phyloP scores from a whole-genome alignment of 1,140 invertebrate genomes.

The Scylla paramamosain region DNA sequence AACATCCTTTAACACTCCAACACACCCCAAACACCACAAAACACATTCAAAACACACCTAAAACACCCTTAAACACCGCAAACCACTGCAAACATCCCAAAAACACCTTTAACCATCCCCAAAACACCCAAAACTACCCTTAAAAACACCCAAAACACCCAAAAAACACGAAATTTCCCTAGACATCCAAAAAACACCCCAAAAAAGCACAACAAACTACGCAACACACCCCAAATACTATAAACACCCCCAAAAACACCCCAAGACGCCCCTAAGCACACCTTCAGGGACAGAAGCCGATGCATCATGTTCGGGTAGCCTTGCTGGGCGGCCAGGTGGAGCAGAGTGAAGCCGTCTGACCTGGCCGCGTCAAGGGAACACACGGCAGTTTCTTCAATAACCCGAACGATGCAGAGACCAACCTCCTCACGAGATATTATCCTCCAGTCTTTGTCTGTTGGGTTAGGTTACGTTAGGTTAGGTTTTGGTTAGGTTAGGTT shows the following conservation, averaged over 20 bases:
- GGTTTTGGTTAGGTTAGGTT: background rate
- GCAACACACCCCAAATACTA: no score
- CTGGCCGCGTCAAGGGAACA: conserved; percentile 66
- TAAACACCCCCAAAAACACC: no score
- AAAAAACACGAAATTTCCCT: no score
- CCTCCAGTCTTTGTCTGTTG: conserved; percentile 75
- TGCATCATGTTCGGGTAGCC: conserved; percentile 77
- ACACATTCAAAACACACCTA: background rate
- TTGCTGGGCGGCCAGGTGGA: conserved; percentile 75
- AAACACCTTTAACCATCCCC: no score
- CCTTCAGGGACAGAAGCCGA: conserved; percentile 72
- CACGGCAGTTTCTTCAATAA: conserved; percentile 72
- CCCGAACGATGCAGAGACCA: conserved; percentile 69
- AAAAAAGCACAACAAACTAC: background rate
- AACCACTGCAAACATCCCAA: no score
- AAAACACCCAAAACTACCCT: no score
- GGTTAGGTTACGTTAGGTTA: no score
- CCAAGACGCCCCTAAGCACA: background rate
- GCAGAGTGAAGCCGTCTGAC: conserved; percentile 73
- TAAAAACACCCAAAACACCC: background rate
- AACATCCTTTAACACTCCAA: background rate
- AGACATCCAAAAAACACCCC: no score
- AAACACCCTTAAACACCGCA: no score
- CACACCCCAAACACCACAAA: background rate
- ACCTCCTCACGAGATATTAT: conserved; percentile 73